Evolutionary conservation across 2,888 invertebrate genomes (phyloP).

Genomic region (Muschampia plurimacula): DNA sequence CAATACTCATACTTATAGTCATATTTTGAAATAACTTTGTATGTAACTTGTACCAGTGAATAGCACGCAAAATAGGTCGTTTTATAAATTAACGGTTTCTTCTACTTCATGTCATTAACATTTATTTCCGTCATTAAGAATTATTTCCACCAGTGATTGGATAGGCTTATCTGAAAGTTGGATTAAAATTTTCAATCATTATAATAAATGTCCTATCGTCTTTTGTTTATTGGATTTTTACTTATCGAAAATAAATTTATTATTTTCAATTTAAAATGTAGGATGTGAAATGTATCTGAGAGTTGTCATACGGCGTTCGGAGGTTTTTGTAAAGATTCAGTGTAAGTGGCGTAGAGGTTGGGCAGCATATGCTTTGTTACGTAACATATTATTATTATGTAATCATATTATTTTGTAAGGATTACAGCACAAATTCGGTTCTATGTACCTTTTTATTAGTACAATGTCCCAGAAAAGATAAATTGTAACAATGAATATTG

Average conservation of each 20-base stretch:
- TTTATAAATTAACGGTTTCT: too few species aligned
- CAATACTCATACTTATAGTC: not conserved
- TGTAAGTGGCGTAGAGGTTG: conserved; percentile 4
- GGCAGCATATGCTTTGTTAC: conserved; percentile 34
- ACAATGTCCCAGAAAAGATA: conserved; percentile 19
- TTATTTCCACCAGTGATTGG: not conserved
- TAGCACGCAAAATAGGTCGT: not conserved
- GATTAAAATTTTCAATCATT: not conserved
- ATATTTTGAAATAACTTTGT: not conserved
- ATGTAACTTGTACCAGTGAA: conserved; percentile 5
- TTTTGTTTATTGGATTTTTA: not conserved
- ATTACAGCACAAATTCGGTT: conserved; percentile 36
- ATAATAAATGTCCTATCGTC: not conserved
- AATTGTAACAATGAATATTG: not conserved
- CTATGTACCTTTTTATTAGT: conserved; percentile 21
- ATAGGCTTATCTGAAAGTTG: not conserved
- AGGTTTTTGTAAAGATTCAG: conserved; percentile 5
- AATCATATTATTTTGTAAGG: conserved; percentile 31
- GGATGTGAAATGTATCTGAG: conserved; percentile 27
- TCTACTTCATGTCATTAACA: too few species aligned
- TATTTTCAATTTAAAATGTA: conserved; percentile 39
- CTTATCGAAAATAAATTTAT: conserved; percentile 36
- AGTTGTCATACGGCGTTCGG: conserved; percentile 13
- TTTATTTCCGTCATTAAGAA: too few species aligned
- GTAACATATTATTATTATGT: conserved; percentile 12